phyloP scores from a whole-genome alignment of 2,888 invertebrate genomes.

The Terebella lapidaria region DNA sequence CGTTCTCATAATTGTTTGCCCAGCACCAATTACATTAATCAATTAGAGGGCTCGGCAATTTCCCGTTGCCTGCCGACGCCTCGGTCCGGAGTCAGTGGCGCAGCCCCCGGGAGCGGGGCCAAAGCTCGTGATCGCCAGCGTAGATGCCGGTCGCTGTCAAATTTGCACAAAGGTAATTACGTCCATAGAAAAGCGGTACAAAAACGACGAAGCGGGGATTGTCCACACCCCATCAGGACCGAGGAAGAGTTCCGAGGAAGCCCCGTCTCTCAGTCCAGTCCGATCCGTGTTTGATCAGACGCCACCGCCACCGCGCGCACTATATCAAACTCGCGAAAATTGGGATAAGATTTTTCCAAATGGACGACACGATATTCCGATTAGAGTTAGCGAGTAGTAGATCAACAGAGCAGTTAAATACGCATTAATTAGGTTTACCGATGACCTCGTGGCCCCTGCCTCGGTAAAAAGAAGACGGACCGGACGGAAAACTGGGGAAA shows the following conservation, averaged over 20 bases:
- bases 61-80: neutral
- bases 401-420: neutral
- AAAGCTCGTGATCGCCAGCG: too few species aligned
- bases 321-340: too few species aligned
- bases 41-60: constrained; percentile 15
- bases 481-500: too few species aligned
- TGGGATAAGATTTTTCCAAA: neutral
- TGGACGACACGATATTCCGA: neutral
- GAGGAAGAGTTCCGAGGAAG: too few species aligned
- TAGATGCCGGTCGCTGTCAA: neutral
- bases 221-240: too few species aligned
- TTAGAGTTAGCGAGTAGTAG: neutral
- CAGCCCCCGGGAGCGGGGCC: too few species aligned
- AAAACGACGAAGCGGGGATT: too few species aligned
- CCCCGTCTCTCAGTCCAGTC: too few species aligned
- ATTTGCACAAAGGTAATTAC: constrained; percentile 5
- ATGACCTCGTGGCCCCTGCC: neutral
- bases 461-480: too few species aligned
- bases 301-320: too few species aligned
- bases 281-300: too few species aligned
- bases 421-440: constrained; percentile 2
- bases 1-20: constrained; percentile 4
- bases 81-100: too few species aligned
- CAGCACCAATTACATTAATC: constrained; percentile 17
- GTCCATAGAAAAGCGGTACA: neutral